These are phyloP conservation scores for Exephanes ischioxanthus DNA, from an alignment of 2,888 invertebrate species.

Conservation along the genomic window DNA sequence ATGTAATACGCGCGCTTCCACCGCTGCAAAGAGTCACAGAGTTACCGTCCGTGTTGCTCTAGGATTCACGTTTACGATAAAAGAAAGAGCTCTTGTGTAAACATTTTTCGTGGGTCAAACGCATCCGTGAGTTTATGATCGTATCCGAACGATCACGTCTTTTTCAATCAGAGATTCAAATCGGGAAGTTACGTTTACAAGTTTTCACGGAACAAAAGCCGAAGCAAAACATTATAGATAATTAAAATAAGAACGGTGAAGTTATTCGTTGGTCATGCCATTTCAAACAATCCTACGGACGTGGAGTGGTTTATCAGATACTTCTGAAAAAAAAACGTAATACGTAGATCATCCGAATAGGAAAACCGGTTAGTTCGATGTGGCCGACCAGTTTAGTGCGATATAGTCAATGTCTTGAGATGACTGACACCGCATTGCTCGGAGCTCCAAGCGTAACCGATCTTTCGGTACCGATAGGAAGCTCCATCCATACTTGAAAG, in stretches of 20 bases:
- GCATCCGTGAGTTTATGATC: background rate
- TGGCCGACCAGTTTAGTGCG: slow-evolving; percentile 25
- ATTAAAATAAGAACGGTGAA: background rate
- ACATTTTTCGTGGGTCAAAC: slow-evolving; percentile 9
- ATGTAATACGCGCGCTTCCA: slow-evolving; percentile 5
- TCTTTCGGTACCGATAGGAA: background rate
- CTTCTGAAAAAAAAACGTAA: background rate
- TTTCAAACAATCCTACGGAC: background rate
- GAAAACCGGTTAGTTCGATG: slow-evolving; percentile 53
- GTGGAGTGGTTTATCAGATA: background rate
- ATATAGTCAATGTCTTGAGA: slow-evolving; percentile 6
- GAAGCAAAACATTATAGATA: background rate
- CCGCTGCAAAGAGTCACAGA: background rate
- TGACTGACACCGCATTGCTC: background rate
- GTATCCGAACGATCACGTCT: background rate
- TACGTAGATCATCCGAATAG: slow-evolving; percentile 1
- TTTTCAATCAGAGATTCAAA: background rate
- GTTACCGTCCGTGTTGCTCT: background rate
- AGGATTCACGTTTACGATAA: slow-evolving; percentile 21
- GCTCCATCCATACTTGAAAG: background rate
- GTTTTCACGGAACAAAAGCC: background rate
- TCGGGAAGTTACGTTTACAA: background rate
- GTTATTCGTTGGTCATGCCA: background rate
- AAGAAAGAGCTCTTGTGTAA: background rate
- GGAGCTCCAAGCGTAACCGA: background rate